Percentiles rank a stretch among this genome's conserved stretches.
These are phyloP conservation scores for Clarias pachynema DNA, from an alignment of 2,797 vertebrate species.

Conservation along the genomic window DNA sequence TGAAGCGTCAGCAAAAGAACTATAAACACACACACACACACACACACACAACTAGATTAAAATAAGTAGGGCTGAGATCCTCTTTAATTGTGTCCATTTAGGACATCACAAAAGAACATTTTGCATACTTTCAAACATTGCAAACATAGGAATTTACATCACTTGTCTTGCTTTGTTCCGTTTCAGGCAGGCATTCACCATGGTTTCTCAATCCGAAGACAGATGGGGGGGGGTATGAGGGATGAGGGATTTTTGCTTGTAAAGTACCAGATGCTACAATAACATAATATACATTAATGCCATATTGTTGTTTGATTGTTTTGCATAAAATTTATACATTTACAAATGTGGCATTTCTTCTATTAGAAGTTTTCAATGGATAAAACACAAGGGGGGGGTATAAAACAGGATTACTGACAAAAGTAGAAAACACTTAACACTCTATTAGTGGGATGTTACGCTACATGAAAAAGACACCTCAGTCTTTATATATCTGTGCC, in stretches of 20 bases:
- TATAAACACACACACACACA: conserved; percentile 41
- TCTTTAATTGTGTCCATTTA: conserved; percentile 53
- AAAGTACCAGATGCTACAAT: conserved; percentile 37
- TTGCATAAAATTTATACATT: conserved; percentile 38
- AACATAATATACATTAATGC: conserved; percentile 19
- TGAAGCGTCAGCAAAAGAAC: conserved; percentile 21
- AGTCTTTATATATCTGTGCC: conserved; percentile 23
- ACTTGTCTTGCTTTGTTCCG: conserved; percentile 28
- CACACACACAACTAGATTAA: conserved; percentile 37
- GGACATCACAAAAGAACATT: conserved; percentile 38
- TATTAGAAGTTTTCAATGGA: conserved; percentile 1
- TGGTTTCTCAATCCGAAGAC: conserved; percentile 9
- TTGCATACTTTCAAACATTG: conserved; percentile 49
- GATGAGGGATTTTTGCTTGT: conserved; percentile 12
- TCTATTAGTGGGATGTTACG: conserved; percentile 24
- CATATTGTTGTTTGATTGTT: conserved; percentile 30
- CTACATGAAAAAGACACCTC: conserved; percentile 20
- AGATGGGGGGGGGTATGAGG: neutral
- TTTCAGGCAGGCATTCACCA: conserved; percentile 25
- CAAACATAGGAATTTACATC: conserved; percentile 37
- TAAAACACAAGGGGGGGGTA: conserved; percentile 29
- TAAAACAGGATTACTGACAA: conserved; percentile 39
- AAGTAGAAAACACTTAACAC: conserved; percentile 44
- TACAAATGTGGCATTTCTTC: conserved; percentile 28
- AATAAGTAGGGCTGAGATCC: conserved; percentile 57